Conservation (phyloP, 1,140 invertebrate species). For the Procambarus clarkii region DNA sequence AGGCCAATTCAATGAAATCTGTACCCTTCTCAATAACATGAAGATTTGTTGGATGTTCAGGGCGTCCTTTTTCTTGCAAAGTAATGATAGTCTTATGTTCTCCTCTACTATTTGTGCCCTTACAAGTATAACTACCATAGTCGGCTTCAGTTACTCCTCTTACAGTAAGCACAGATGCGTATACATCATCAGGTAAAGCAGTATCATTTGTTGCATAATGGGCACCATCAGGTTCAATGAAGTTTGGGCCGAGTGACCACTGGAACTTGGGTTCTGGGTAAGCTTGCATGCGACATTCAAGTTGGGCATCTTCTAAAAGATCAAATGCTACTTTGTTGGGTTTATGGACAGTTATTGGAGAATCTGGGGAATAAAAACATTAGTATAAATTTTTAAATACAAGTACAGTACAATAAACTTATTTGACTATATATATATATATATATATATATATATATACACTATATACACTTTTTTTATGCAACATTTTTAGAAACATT, state of each 20-base stretch:
- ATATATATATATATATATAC: background rate
- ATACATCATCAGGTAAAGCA: conserved; percentile 88
- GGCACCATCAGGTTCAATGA: conserved; percentile 82
- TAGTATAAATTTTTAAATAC: too few relatives aligned
- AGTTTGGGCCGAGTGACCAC: conserved; percentile 88
- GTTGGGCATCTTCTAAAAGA: conserved; percentile 87
- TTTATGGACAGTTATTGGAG: conserved; percentile 88
- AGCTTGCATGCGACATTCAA: conserved; percentile 91
- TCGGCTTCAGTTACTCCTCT: conserved; percentile 84
- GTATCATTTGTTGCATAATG: conserved; percentile 87
- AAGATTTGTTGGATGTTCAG: conserved; percentile 85
- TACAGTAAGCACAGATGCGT: conserved; percentile 87
- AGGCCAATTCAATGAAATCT: conserved; percentile 85
- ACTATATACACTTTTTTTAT: background rate
- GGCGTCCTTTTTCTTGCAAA: conserved; percentile 88
- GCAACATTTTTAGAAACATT: background rate
- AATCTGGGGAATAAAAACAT: conserved; percentile 80
- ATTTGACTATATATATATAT: background rate
- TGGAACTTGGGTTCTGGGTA: conserved; percentile 94
- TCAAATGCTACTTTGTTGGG: conserved; percentile 94
- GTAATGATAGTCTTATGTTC: conserved; percentile 84
- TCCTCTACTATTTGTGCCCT: conserved; percentile 87
- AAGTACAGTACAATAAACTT: background rate
- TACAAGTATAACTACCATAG: conserved; percentile 93
- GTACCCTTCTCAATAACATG: conserved; percentile 75